Evolutionary conservation across 2,888 invertebrate genomes (phyloP).

Genomic region (Epirrhoe tristata): DNA sequence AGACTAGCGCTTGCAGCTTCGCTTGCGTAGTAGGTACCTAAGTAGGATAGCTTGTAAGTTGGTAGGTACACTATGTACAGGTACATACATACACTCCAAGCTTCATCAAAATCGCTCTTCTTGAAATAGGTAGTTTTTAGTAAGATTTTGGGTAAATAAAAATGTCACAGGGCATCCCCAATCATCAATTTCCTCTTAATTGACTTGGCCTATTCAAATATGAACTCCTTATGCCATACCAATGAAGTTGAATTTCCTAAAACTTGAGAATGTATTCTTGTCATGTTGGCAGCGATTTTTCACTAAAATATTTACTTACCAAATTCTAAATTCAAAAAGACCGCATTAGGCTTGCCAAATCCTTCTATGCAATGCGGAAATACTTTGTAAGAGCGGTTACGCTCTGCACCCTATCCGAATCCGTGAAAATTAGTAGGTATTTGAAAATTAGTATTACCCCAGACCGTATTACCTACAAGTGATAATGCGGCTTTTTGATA

Average conservation of each 20-base stretch:
- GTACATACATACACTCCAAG: no score
- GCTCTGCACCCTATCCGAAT: neutral
- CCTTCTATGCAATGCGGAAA: constrained; percentile 14
- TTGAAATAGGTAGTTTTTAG: no score
- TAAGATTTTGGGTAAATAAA: neutral
- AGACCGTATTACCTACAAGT: no score
- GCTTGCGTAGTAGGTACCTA: no score
- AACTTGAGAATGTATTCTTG: neutral
- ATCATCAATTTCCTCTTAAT: neutral
- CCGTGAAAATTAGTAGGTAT: no score
- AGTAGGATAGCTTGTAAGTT: no score
- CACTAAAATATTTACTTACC: constrained; percentile 19
- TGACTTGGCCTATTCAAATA: neutral
- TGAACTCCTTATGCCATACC: neutral
- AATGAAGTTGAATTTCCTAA: neutral
- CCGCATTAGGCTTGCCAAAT: constrained; percentile 15
- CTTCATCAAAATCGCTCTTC: no score
- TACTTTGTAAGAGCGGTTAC: neutral
- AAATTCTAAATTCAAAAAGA: constrained; percentile 7
- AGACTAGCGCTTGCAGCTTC: no score
- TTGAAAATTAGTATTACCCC: no score
- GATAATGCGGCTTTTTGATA: no score
- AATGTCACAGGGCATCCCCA: neutral
- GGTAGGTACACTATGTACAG: no score
- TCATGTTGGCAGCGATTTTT: constrained; percentile 6